phyloP scores from a whole-genome alignment of 2,797 vertebrate genomes.

The Allobates femoralis region DNA sequence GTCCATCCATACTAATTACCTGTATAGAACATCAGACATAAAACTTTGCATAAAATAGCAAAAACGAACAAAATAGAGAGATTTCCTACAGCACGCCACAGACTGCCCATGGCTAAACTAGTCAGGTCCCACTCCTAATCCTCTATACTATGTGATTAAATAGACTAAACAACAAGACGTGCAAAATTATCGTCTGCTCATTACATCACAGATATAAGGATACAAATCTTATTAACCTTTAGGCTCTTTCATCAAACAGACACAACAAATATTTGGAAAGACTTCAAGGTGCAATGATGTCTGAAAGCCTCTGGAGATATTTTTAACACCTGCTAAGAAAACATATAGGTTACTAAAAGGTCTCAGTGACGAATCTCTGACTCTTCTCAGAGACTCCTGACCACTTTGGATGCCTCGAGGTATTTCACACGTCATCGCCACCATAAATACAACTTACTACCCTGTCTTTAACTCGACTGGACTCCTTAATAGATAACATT shows the following conservation, averaged over 20 bases:
- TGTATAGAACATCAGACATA: too few species aligned
- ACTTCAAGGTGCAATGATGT: not conserved
- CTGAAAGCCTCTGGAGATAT: not conserved
- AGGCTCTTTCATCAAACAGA: constrained; percentile 2
- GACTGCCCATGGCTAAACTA: not conserved
- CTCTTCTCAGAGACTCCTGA: too few species aligned
- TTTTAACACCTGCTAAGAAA: not conserved
- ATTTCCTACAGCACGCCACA: not conserved
- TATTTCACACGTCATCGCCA: too few species aligned
- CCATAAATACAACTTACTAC: too few species aligned
- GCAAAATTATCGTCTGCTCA: not conserved
- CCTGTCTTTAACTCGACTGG: too few species aligned
- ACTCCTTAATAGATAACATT: too few species aligned
- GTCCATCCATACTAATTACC: too few species aligned
- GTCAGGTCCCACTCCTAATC: constrained; percentile 9
- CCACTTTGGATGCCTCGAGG: too few species aligned
- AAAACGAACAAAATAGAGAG: not conserved
- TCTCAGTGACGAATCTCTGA: too few species aligned
- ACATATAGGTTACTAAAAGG: not conserved
- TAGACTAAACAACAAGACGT: not conserved
- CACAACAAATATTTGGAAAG: not conserved
- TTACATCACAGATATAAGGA: not conserved
- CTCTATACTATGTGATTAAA: not conserved
- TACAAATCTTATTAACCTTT: not conserved
- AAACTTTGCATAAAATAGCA: too few species aligned